Evolutionary conservation across 1,140 invertebrate species (phyloP), one percentile per base, ranked within the genome.

Genomic region (Rhopalosiphum padi): DNA sequence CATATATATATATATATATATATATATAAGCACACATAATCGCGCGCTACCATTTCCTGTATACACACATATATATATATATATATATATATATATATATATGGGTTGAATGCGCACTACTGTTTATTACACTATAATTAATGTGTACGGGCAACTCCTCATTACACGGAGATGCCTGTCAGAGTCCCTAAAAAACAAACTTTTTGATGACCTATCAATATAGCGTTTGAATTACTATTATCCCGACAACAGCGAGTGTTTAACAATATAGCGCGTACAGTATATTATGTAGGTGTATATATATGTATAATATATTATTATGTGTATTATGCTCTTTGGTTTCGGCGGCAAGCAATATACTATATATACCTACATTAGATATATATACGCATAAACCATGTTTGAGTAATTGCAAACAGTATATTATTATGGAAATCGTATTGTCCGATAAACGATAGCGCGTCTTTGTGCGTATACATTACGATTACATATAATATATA

Each of bases 101-200:
- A 93, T 93, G 85, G 53, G 77, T 68, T 22, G n/a, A 68, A 53
- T 23, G 30, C 60, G 60, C 35, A 90, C 55, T 35, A 46, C 91
- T 9, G 77, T 85, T 93, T 93, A 93, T 93, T 93, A 43, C 91
- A 41, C 82, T 93, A 93, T 93, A 93, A 93, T 93, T 93, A 93
- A 83, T 93, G 82, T 85, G 22, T 21, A 53, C 35, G 82, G 91
- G 41, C 21, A 35, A 37, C 43, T 82, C 68, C 30, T 91, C 77
- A 51, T 68, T 51, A 83, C 55, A 53, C 41, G 43, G 91, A 23
- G 48, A 30, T 18, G 82, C 35, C 91, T 93, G 91, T 93, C 91
- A 93, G 23, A 85, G 37, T 92, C 35, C 22, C 7, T 41, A 68
- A 90, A 90, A 93, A 93, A 86, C 91, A 86, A 93, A 93, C 91